Percentiles rank a stretch among this genome's conserved stretches.
Conservation (phyloP, 2,888 invertebrate species). For the Tethea ocularis region DNA sequence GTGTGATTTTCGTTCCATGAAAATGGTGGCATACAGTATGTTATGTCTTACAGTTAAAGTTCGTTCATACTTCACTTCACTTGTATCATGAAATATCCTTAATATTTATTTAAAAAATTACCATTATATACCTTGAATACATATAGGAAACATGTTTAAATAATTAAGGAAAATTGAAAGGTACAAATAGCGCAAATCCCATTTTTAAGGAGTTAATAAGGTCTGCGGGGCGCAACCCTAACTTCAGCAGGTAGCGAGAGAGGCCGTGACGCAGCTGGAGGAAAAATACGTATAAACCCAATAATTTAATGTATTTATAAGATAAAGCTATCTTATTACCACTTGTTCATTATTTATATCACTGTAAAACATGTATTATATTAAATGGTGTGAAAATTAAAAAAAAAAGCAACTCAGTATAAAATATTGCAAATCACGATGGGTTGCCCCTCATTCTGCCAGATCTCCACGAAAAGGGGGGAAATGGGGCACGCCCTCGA, state of each 20-base stretch:
- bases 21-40: background rate
- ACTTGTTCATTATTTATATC: no score
- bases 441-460: background rate
- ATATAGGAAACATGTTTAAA: background rate
- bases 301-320: background rate
- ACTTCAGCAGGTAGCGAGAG: background rate
- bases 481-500: background rate
- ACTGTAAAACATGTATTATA: no score
- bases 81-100: background rate
- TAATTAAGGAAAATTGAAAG: background rate
- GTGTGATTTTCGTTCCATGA: background rate
- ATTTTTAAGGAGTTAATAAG: background rate
- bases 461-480: background rate
- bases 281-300: background rate
- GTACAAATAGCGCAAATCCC: constrained; percentile 3
- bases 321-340: background rate
- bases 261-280: background rate
- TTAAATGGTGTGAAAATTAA: background rate
- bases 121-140: background rate
- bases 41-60: no score
- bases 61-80: no score
- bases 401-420: background rate
- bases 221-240: background rate
- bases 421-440: constrained; percentile 2
- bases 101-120: background rate